Base-by-base conservation (phyloP, 1,140 invertebrate genomes). In the Mya arenaria region DNA sequence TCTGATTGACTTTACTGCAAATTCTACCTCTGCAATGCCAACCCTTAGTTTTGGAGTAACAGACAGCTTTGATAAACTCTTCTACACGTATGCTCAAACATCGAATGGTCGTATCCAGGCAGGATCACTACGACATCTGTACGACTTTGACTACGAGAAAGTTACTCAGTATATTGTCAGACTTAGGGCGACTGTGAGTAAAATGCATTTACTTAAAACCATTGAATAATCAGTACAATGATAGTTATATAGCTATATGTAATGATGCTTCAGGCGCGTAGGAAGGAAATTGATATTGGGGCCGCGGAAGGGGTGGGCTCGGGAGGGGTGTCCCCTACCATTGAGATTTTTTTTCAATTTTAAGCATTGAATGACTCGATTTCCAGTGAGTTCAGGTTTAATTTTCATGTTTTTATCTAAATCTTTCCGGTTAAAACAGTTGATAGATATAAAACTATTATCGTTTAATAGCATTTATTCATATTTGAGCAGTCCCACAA, bases 141-240 rank as follows among this genome's bases (percentile, higher is more conserved):
- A 1, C 1, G 28, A 25, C 2, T 58, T 78, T 25, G 75, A 78
- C 23, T 78, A 66, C 39, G 75, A 78, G 32, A 78, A 37, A n/a
- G 48, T 30, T 6, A 30, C 37, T 17, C 28, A n/a, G 4, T 68
- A 78, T 62, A 55, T 15, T 15, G 28, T 78, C 4, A 78, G 65
- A 30, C 55, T 85, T 15, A n/a, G 79, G 17, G 80, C 68, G 3
- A 60, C 81, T 8, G 84, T 85, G 63, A 82, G 80, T 73, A n/a
- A n/a, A n/a, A 34, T 17, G 52, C n/a, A 41, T n/a, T 41, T 23
- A 36, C 13, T 63, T 44, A 5, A 25, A 10, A 1, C 17, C 30
- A 15, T 4, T 1, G 23, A n/a, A 23, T 69, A 2, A 5, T 4
- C 17, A 25, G 23, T n/a, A 5, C 1, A 30, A 23, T n/a, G 2